Base-by-base conservation (phyloP, 2,113 vertebrate species). In the Pseudopipra pipra region DNA sequence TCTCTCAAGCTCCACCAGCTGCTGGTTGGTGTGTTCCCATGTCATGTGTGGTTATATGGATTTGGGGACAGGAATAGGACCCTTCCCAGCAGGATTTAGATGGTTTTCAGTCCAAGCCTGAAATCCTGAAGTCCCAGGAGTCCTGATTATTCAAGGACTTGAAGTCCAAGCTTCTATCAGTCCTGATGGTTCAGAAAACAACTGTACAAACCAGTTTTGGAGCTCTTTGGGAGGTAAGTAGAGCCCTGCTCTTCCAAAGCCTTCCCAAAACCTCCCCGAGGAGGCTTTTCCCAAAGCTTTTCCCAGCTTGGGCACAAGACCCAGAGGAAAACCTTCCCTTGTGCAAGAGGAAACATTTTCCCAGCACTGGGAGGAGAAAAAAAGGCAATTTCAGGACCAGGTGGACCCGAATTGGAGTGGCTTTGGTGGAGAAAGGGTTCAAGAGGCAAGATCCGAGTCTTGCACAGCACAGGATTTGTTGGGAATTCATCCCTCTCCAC, bases 31-130 rank as follows among this genome's bases (percentile, higher is more conserved):
- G 52, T 55, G 56, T 58, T 68, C n/a, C 67, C 25, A 4, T 5
- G 12, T 4, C 72, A 33, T 1, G 4, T 0, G 2, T 9, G 13
- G 22, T 35, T 14, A 4, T 5, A 14, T 1, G 44, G 51, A 62
- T 39, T 0, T 35, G 35, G 14, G 15, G 49, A 4, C 10, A 52
- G 35, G 27, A 75, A 16, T 44, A n/a, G 73, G 39, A 65, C 8
- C 14, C 6, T 7, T 49, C 21, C 35, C 68, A 56, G 46, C 9
- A 81, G 28, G 8, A 89, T 16, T 31, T 31, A 31, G 31, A n/a
- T 5, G 44, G 44, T 19, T 19, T 44, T 44, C 44, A 44, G 44
- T 19, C 44, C 44, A 44, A 44, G 18, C 44, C 44, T 44, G 44
- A 9, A 44, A 9, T 44, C 44, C 44, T 44, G 17, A 44, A 44